A percentile compares a stretch with the other conserved stretches of the same genome.
phyloP scores from a whole-genome alignment of 2,113 vertebrate genomes.

The Trogon melanurus region DNA sequence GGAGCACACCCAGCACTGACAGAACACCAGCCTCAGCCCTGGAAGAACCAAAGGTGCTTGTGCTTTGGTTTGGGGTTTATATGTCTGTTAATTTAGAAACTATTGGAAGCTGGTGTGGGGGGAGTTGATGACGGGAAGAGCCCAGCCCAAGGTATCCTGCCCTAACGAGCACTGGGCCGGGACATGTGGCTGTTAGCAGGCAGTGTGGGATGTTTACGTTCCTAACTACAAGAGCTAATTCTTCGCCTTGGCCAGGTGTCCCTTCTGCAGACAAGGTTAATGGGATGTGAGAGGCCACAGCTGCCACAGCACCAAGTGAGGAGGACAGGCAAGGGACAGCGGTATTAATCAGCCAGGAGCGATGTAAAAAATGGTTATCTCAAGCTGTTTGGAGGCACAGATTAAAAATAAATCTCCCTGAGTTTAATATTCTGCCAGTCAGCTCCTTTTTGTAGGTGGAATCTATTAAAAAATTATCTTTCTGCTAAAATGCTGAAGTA shows the following conservation, averaged over 20 bases:
- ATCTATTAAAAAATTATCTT: conserved; percentile 68
- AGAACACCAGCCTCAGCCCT: rapidly evolving
- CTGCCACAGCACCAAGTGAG: conserved; percentile 53
- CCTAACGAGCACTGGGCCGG: not conserved
- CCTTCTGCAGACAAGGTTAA: conserved; percentile 76
- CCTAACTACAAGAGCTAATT: conserved; percentile 65
- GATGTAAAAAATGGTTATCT: conserved; percentile 23
- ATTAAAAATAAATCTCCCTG: conserved; percentile 63
- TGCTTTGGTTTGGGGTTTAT: not conserved
- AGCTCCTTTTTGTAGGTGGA: conserved; percentile 63
- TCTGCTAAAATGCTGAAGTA: conserved; percentile 52
- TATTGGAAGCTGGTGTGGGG: not conserved
- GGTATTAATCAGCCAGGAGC: conserved; percentile 49
- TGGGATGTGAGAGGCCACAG: conserved; percentile 69
- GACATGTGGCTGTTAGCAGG: not conserved
- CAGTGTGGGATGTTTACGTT: conserved; percentile 48
- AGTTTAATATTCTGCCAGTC: conserved; percentile 57
- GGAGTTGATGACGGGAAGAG: not conserved
- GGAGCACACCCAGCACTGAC: not conserved
- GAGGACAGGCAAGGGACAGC: conserved; percentile 50
- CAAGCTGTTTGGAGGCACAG: conserved; percentile 23
- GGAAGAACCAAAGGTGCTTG: not conserved
- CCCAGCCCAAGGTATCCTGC: not conserved
- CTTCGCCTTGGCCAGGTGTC: conserved; percentile 68
- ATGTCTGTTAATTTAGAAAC: not conserved